Percentiles rank a stretch among this genome's conserved stretches.
phyloP scores from a whole-genome alignment of 2,888 invertebrate genomes.

The Thecocarcelia acutangulata region DNA sequence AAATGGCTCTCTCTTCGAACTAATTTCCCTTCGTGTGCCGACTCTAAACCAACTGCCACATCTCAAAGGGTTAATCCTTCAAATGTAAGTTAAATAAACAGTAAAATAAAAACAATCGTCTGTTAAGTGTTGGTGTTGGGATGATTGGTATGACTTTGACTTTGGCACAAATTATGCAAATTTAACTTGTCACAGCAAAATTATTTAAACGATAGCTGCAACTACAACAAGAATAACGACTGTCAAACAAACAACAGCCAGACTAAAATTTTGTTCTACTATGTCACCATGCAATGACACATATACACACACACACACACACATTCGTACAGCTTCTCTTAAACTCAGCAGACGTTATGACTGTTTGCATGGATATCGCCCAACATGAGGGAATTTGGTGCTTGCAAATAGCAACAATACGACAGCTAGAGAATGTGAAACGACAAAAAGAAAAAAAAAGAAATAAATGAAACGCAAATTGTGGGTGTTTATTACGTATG shows the following conservation, averaged over 20 bases:
- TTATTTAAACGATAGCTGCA: conserved; percentile 51
- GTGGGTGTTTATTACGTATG: conserved; percentile 67
- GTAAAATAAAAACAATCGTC: conserved; percentile 16
- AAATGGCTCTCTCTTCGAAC: too few species aligned
- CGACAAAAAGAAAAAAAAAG: conserved; percentile 13
- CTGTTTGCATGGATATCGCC: conserved; percentile 20
- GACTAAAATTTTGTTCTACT: conserved; percentile 22
- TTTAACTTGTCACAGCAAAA: conserved; percentile 69
- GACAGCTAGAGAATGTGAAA: conserved; percentile 35
- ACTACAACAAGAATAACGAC: conserved; percentile 29
- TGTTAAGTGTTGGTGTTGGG: conserved; percentile 60
- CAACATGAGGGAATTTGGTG: conserved; percentile 44
- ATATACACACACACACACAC: background rate
- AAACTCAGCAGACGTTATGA: conserved; percentile 57
- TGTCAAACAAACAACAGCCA: conserved; percentile 35
- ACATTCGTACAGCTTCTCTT: conserved; percentile 9
- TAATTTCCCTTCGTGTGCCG: too few species aligned
- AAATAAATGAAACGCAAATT: conserved; percentile 50
- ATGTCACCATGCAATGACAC: conserved; percentile 12
- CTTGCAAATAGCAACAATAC: conserved; percentile 43
- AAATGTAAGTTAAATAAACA: conserved; percentile 45
- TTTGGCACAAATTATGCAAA: conserved; percentile 73
- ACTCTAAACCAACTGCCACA: too few species aligned
- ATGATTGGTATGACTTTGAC: conserved; percentile 71
- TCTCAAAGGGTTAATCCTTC: background rate